Base-by-base conservation (phyloP, 2,888 invertebrate species). In the Phalangium opilio region DNA sequence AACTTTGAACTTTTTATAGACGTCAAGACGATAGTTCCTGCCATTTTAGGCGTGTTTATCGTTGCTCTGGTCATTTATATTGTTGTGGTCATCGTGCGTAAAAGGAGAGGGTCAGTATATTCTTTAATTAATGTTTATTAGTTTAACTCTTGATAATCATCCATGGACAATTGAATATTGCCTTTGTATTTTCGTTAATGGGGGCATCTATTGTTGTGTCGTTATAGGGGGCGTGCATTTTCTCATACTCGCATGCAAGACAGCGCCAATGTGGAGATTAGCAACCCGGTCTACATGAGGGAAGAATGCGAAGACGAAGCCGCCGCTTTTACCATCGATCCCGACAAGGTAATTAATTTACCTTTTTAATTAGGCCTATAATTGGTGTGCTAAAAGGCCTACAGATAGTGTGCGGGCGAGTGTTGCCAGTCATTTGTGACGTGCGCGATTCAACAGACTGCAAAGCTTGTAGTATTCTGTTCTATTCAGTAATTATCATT, bases 281-380 rank as follows among this genome's bases (percentile, higher is more conserved):
- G 71, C 62, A 86, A 86, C 72, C 85, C 85, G 21, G 84, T 85
- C 78, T 86, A 83, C 67, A 75, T 83, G 59, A 73, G 74, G 47
- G 82, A 82, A 55, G 75, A 77, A 57, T 76, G 75, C 52, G 56
- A 64, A 44, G 75, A 75, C 18, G 64, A 63, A 42, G 61, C 60
- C 32, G 69, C 70, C 44, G 67, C 65, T 57, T 73, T 75, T 55
- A 67, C 70, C 33, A 62, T 73, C 51, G 73, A 74, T 57, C 70
- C 76, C 34, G 77, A 78, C 60, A 76, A 75, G 70, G 77, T 77
- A 64, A 59, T 55, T 34, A 19, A 41, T 40, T 15, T 41, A n/a
- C n/a, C n/a, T n/a, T n/a, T n/a, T n/a, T n/a, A n/a, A n/a, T n/a
- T n/a, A n/a, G 12, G 34, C 11, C 12, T 34, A 12, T 34, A 12